phyloP scores from a whole-genome alignment of 2,113 vertebrate genomes.

The Merops nubicus region DNA sequence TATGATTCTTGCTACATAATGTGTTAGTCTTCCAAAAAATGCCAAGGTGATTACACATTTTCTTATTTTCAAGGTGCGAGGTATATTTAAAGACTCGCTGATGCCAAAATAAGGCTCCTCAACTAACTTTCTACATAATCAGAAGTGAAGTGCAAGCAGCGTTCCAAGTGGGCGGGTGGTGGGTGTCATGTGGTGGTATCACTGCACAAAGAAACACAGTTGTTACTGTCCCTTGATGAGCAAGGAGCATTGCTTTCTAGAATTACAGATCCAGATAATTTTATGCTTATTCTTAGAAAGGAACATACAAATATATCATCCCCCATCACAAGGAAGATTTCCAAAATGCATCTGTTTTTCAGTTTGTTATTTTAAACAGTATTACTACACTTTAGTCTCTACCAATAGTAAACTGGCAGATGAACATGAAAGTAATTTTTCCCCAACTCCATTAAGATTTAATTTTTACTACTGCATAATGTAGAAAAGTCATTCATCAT shows the following conservation, averaged over 20 bases:
- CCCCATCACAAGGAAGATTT: neutral
- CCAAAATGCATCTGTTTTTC: neutral
- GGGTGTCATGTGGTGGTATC: neutral
- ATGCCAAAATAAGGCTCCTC: constrained; percentile 2
- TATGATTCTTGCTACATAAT: neutral
- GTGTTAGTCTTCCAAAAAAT: neutral
- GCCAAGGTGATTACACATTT: neutral
- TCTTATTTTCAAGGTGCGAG: neutral
- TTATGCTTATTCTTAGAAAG: neutral
- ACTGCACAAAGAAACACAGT: neutral
- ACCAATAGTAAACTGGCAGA: neutral
- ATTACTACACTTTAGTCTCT: neutral
- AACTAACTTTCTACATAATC: neutral
- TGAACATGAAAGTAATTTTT: neutral
- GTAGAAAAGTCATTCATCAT: neutral
- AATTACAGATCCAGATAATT: constrained; percentile 15
- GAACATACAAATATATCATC: neutral
- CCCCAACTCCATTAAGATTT: neutral
- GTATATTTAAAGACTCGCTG: neutral
- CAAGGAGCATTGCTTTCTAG: neutral
- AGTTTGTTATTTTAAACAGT: neutral
- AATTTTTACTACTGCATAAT: neutral
- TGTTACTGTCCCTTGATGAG: constrained; percentile 9
- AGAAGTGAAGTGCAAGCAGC: neutral
- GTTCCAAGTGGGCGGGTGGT: neutral